A percentile compares a stretch with the other conserved stretches of the same genome.
Conservation (phyloP, 2,888 invertebrate genomes). For the Luperina testacea region DNA sequence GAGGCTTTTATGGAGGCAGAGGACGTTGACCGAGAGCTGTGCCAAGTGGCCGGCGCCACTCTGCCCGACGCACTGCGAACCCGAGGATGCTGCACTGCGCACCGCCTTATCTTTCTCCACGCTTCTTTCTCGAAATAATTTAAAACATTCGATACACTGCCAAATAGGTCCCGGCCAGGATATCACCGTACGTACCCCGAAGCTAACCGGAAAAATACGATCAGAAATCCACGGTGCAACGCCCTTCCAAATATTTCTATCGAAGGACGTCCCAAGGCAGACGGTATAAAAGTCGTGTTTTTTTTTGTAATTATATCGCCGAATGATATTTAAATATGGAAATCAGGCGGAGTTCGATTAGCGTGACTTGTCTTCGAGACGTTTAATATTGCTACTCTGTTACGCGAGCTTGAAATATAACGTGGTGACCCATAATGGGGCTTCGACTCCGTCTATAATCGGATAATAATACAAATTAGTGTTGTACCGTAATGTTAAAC, state of each 20-base stretch:
- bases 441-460: constrained; percentile 42
- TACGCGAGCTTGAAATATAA: constrained; percentile 72
- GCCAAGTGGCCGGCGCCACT: constrained; percentile 89
- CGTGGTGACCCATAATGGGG: constrained; percentile 41
- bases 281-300: constrained; percentile 60
- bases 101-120: constrained; percentile 78
- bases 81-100: constrained; percentile 86
- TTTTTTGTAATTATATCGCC: constrained; percentile 67
- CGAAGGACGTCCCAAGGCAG: constrained; percentile 75
- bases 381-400: constrained; percentile 78
- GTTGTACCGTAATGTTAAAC: constrained; percentile 26
- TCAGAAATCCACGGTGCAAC: constrained; percentile 60
- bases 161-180: constrained; percentile 79
- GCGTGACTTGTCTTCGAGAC: constrained; percentile 71
- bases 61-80: constrained; percentile 86
- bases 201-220: constrained; percentile 60
- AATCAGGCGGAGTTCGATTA: constrained; percentile 77
- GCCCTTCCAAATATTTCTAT: constrained; percentile 66
- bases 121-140: constrained; percentile 81
- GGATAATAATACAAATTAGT: constrained; percentile 51
- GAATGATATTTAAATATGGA: constrained; percentile 75
- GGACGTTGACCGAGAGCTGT: constrained; percentile 88
- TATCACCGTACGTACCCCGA: constrained; percentile 49
- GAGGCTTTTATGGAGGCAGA: constrained; percentile 87
- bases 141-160: constrained; percentile 81